These are phyloP conservation scores for Gasterosteus nipponicus DNA, from an alignment of 2,113 vertebrate genomes.

Conservation along the genomic window DNA sequence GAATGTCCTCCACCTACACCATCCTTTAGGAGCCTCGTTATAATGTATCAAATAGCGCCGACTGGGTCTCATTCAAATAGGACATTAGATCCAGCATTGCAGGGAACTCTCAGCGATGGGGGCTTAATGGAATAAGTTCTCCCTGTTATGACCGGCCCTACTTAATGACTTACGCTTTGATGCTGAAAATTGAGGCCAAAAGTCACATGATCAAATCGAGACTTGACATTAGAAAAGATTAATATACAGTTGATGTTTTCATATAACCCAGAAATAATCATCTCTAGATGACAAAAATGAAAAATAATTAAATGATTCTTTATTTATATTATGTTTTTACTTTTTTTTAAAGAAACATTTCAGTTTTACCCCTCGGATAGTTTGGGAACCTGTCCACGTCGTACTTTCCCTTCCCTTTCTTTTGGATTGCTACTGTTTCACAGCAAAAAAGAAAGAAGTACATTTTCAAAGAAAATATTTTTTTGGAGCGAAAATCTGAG, in stretches of 20 bases:
- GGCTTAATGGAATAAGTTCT: not conserved
- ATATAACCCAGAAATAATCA: not conserved
- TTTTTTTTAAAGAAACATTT: too few relatives aligned
- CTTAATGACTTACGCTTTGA: not conserved
- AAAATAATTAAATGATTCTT: too few relatives aligned
- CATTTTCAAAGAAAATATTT: too few relatives aligned
- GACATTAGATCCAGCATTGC: constrained; percentile 23
- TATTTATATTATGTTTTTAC: too few relatives aligned
- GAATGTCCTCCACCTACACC: constrained; percentile 55
- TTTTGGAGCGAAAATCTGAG: too few relatives aligned
- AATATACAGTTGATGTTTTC: not conserved
- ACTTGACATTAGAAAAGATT: not conserved
- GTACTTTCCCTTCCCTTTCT: too few relatives aligned
- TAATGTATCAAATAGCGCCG: constrained; percentile 51
- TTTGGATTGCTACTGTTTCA: too few relatives aligned
- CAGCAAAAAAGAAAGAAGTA: too few relatives aligned
- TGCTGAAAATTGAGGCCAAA: not conserved
- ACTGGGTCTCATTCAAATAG: constrained; percentile 46
- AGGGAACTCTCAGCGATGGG: constrained; percentile 15
- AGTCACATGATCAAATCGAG: not conserved
- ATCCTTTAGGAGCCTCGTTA: constrained; percentile 60
- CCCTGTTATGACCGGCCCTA: not conserved
- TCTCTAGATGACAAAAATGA: too few relatives aligned
- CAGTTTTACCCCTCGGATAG: too few relatives aligned
- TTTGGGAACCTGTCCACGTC: too few relatives aligned